Evolutionary conservation across 2,888 invertebrate genomes (phyloP), one percentile per base, ranked within the genome.

Genomic region (Scaptomyza caliginosa): DNA sequence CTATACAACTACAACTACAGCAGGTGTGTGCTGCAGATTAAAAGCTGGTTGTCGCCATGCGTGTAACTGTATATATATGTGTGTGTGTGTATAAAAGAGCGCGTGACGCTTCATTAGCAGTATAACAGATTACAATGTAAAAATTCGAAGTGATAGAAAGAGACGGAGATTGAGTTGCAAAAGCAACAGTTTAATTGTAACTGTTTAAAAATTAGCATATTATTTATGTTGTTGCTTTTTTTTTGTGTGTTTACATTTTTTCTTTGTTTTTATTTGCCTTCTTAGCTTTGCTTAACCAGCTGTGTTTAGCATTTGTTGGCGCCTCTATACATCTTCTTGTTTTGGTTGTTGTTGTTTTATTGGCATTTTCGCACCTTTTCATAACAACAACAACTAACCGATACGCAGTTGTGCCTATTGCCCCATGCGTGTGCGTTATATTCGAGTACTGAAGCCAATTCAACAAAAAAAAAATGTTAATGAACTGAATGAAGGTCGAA

Each of bases 401-500:
- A 21, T 40, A 46, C 62, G 21, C 38, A 23, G 21, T 23, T 36
- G 32, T 46, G 16, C 26, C n/a, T 56, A 28, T 46, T 52, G 49
- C 57, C 57, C 45, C 50, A 13, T 46, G 46, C 57, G 57, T 42
- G 57, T 51, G 50, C 40, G 13, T 36, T 51, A 36, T 59, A 48
- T 59, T 59, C 48, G 36, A 56, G 28, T 67, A 30, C 42, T 40
- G 16, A 52, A 54, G 46, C 40, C 43, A 57, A 70, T 46, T 42
- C 42, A 8, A 17, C 24, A 32, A 42, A 39, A 48, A 66, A 50
- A 28, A 32, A 36, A 13, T 86, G 84, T 78, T 85, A 86, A 85
- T 85, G 84, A 85, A 86, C 84, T 80, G 67, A 77, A 67, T 74
- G 86, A 88, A 84, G 84, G 84, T 83, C 84, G 83, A 50, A 56